A percentile compares a stretch with the other conserved stretches of the same genome.
phyloP scores from a whole-genome alignment of 1,140 invertebrate species.

The Cydia fagiglandana region DNA sequence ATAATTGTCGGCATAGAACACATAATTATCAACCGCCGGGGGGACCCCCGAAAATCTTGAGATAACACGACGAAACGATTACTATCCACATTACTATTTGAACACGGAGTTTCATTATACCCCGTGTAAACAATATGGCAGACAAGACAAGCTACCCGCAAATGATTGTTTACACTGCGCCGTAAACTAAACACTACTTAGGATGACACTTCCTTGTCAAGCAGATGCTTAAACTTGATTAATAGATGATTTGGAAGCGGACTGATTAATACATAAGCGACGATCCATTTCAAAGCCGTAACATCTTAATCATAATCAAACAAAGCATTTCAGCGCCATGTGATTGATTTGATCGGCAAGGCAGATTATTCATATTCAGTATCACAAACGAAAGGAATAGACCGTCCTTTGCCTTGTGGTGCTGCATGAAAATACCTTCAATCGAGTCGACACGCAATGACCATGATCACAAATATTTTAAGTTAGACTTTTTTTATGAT shows the following conservation, averaged over 20 bases:
- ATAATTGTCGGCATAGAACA: not conserved
- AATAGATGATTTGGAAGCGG: conserved; percentile 70
- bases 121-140: conserved; percentile 46
- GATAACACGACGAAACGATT: conserved; percentile 13
- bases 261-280: conserved; percentile 67
- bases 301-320: conserved; percentile 58
- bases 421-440: not conserved
- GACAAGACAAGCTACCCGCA: conserved; percentile 63
- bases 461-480: not conserved
- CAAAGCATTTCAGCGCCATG: conserved; percentile 43
- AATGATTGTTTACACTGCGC: conserved; percentile 68
- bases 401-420: not conserved
- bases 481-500: not conserved
- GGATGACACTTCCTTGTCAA: conserved; percentile 73
- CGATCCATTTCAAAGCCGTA: conserved; percentile 57
- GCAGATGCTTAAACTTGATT: conserved; percentile 76
- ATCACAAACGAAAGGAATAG: not conserved
- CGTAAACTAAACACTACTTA: conserved; percentile 74
- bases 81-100: conserved; percentile 27
- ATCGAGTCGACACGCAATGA: not conserved
- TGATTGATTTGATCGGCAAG: conserved; percentile 44
- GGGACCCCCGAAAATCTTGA: not conserved
- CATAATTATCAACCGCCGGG: not conserved
- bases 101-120: conserved; percentile 25
- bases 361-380: not conserved